A percentile compares a stretch with the other conserved stretches of the same genome.
phyloP scores from a whole-genome alignment of 2,888 invertebrate genomes.

The Aspidiotus rigidus region DNA sequence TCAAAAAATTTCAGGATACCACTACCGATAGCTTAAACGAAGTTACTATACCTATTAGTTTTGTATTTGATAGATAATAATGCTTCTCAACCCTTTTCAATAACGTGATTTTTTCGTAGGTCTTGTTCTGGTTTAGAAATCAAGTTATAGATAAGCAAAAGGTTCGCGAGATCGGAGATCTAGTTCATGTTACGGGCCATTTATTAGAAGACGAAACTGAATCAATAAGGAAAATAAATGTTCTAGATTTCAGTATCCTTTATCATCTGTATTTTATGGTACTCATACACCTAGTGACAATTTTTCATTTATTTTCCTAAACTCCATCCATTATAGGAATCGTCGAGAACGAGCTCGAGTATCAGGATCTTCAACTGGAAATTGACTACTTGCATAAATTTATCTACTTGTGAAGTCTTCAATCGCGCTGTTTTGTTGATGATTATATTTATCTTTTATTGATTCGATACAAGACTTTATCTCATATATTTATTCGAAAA shows the following conservation, averaged over 20 bases:
- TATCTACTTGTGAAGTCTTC: neutral
- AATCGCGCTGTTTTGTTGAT: neutral
- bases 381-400: slow-evolving; percentile 13
- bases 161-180: slow-evolving; percentile 6
- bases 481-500: too few relatives aligned
- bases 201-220: neutral
- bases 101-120: neutral
- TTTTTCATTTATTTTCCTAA: slow-evolving; percentile 12
- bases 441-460: neutral
- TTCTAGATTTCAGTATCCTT: slow-evolving; percentile 26
- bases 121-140: slow-evolving; percentile 15
- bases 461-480: too few relatives aligned
- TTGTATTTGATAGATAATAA: too few relatives aligned
- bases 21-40: neutral
- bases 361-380: slow-evolving; percentile 14
- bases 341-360: slow-evolving; percentile 3
- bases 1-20: neutral
- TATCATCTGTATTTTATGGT: neutral
- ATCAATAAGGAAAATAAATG: slow-evolving; percentile 8
- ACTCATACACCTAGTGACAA: neutral
- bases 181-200: slow-evolving; percentile 15
- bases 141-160: neutral
- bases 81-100: too few relatives aligned
- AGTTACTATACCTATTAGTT: neutral
- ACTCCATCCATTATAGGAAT: slow-evolving; percentile 5